Evolutionary conservation across 2,113 vertebrate genomes (phyloP).

Genomic region (Cochlearius cochlearius): DNA sequence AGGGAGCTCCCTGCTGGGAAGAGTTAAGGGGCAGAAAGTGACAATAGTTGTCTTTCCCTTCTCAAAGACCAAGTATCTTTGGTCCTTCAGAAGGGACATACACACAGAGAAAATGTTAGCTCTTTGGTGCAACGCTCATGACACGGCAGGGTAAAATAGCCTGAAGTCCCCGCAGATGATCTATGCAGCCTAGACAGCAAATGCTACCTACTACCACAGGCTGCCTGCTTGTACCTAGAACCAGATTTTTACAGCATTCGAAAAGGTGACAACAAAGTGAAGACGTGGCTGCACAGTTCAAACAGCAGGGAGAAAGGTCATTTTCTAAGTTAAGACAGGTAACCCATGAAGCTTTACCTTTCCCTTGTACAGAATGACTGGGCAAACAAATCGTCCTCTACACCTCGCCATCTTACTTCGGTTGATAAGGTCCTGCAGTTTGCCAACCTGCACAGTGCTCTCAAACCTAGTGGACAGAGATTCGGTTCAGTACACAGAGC

Average conservation of each 20-base stretch:
- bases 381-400: slow-evolving; percentile 94
- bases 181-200: not conserved
- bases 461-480: slow-evolving; percentile 81
- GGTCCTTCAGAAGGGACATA: not conserved
- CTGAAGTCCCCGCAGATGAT: not conserved
- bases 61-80: not conserved
- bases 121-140: not conserved
- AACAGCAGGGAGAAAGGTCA: not conserved
- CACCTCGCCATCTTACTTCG: slow-evolving; percentile 95
- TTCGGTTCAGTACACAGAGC: not conserved
- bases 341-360: slow-evolving; percentile 80
- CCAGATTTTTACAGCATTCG: not conserved
- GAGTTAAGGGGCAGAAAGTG: not conserved
- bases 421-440: slow-evolving; percentile 92
- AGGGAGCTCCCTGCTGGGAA: not conserved
- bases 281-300: not conserved
- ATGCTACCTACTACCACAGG: not conserved
- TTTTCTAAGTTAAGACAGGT: not conserved
- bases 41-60: not conserved
- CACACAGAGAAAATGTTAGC: accelerated
- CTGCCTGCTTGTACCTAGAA: not conserved
- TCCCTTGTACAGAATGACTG: slow-evolving; percentile 96
- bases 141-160: not conserved
- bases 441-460: slow-evolving; percentile 88
- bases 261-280: not conserved